phyloP scores from a whole-genome alignment of 30 jellyfish, hydroid and myxozoan species.

The Sanderia malayensis region DNA sequence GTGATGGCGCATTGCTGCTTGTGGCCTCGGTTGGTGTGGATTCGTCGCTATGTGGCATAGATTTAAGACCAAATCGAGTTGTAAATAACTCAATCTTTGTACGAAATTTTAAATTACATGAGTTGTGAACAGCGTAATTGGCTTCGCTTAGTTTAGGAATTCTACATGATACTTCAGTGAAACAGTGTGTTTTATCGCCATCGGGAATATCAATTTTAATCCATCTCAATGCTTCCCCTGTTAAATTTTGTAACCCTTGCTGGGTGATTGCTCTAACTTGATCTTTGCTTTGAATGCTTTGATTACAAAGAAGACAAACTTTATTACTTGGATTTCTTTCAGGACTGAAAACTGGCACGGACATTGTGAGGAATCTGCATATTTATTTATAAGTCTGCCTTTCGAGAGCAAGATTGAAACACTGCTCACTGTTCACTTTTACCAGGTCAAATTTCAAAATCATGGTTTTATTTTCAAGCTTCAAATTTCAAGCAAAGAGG shows the following conservation, averaged over 20 bases:
- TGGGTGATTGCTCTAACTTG: too few relatives aligned
- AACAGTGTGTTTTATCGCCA: too few relatives aligned
- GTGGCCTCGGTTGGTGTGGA: background rate
- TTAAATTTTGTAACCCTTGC: too few relatives aligned
- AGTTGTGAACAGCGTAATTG: background rate
- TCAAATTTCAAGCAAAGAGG: background rate
- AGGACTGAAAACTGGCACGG: background rate
- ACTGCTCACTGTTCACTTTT: conserved; percentile 3
- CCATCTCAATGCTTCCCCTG: too few relatives aligned
- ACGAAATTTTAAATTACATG: background rate
- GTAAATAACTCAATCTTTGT: background rate
- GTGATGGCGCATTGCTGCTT: conserved; percentile 1
- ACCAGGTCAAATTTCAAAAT: background rate
- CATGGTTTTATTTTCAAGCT: conserved; percentile 1
- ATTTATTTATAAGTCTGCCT: background rate
- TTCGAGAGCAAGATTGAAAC: background rate
- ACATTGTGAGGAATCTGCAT: background rate
- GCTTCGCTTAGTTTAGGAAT: background rate
- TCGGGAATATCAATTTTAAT: too few relatives aligned
- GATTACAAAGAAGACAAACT: too few relatives aligned
- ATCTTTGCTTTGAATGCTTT: too few relatives aligned
- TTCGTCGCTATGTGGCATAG: background rate
- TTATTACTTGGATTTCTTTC: background rate
- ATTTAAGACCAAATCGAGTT: background rate
- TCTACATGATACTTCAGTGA: background rate